phyloP scores from a whole-genome alignment of 2,113 vertebrate species.

The Thalassarche chlororhynchos region DNA sequence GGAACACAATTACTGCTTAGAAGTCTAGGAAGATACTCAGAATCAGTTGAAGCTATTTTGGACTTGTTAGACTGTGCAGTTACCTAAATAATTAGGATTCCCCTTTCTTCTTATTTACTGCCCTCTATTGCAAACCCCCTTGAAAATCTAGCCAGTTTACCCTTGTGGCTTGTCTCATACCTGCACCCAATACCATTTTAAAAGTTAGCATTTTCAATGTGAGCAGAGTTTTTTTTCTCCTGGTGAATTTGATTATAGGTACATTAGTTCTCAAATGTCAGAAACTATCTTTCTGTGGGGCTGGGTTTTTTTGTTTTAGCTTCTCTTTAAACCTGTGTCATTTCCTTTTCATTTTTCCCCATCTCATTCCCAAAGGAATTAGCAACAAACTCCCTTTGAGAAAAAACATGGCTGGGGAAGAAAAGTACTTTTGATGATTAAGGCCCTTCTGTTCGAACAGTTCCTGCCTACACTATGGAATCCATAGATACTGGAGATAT shows the following conservation, averaged over 20 bases:
- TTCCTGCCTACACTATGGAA: slow-evolving; percentile 54
- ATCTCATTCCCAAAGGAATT: slow-evolving; percentile 26
- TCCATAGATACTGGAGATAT: slow-evolving; percentile 47
- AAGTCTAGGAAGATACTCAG: slow-evolving; percentile 34
- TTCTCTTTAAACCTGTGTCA: neutral
- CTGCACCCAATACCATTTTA: neutral
- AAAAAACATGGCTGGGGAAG: slow-evolving; percentile 19
- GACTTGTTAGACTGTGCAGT: slow-evolving; percentile 4
- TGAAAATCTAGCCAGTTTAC: neutral
- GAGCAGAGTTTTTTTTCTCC: neutral
- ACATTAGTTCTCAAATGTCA: neutral
- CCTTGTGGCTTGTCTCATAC: neutral
- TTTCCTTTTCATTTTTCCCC: slow-evolving; percentile 42
- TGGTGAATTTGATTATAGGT: neutral
- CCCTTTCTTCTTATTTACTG: neutral
- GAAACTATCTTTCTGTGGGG: neutral
- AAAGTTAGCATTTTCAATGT: neutral
- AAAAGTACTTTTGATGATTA: slow-evolving; percentile 61
- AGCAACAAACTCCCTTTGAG: slow-evolving; percentile 54
- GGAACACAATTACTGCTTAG: slow-evolving; percentile 31
- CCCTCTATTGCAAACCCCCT: neutral
- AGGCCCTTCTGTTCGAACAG: slow-evolving; percentile 36
- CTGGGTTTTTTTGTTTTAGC: neutral
- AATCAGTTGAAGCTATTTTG: slow-evolving; percentile 28
- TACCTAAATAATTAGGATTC: slow-evolving; percentile 18